Evolutionary conservation across 2,888 invertebrate genomes (phyloP), one percentile per base, ranked within the genome.

Genomic region (Ormyrus thymus): DNA sequence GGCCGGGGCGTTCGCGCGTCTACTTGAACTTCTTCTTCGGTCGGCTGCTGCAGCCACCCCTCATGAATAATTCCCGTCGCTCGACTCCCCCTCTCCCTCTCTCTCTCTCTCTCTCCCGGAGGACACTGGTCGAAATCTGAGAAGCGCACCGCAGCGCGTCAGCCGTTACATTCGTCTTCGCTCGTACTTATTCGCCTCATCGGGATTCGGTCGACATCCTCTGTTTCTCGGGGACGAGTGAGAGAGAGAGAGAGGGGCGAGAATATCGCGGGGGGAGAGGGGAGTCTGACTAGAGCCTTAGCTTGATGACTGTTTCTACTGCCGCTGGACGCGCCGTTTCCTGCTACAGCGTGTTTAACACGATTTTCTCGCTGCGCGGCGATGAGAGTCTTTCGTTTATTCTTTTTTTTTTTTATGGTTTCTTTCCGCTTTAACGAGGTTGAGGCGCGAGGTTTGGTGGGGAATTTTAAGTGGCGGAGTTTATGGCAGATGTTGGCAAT

Each of bases 21-120:
- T 29, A 4, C 29, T 29, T 29, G 29, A 29, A 29, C 29, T 51
- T 68, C 15, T 46, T n/a, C 53, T 55, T 61, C 61, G 8, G 7
- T 59, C 46, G 46, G 15, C 29, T 29, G 10, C 43, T 6, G 55
- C 53, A 29, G n/a, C 15, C 80, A 81, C 83, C 78, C 81, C 85
- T 86, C 86, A 86, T 86, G 86, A 86, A 86, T 86, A 86, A 86
- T 86, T 86, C 86, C 65, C 79, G 69, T 66, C 76, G 83, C 81
- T 83, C 80, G 81, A 68, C 79, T 79, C 73, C 71, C 81, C 74
- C 83, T 81, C 79, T 79, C 72, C 71, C 81, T 76, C 83, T 81
- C 83, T 75, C 82, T 82, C 80, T 48, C 45, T 56, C 51, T 45
- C 48, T 15, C 56, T 50, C 73, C 55, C 65, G 78, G 77, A 79